Base-by-base conservation (phyloP, 2,113 vertebrate genomes). In the Phrynosoma blainvillii region DNA sequence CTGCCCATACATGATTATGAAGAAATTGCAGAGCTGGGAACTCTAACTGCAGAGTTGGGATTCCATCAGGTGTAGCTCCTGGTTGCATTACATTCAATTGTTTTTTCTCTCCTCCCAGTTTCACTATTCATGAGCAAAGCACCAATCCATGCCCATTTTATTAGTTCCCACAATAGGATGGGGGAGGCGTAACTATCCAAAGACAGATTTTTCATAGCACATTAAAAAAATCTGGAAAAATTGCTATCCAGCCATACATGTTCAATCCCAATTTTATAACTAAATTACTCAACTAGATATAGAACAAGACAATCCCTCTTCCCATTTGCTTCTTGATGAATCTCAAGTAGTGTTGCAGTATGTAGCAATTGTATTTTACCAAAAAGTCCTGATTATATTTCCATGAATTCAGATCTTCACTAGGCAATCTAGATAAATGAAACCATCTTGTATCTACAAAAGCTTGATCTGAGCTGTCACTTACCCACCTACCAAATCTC, bases 401-500 rank as follows among this genome's bases (percentile, higher is more conserved):
- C 3, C 36, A 23, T 54, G 65, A 79, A 30, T 79, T 79, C 52
- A 79, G 42, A 25, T 73, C 56, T 82, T 27, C n/a, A 13, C 30
- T 76, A 42, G 2, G 42, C 56, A 76, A 36, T 25, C 30, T 68
- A 21, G 23, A 42, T 76, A 77, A 82, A 73, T 76, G 21, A 88
- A 82, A 75, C 52, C 2, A 4, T 74, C 59, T 25, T 42, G 47
- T 16, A 75, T 42, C 2, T 32, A 23, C n/a, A 27, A 40, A 68
- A 79, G 54, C 30, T n/a, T 56, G 20, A 54, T 71, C 76, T 87
- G 56, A 81, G 36, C 32, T 25, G 8, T n/a, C 32, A 20, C 21
- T 76, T 88, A 76, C 23, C 27, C 68, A 40, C 70, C 56, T 66
- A 40, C 73, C 66, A 87, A 66, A 73, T 87, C 47, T 76, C 79